Percentiles rank a stretch among this genome's conserved stretches.
phyloP scores from a whole-genome alignment of 2,797 vertebrate species.

The Sus cebifrons region DNA sequence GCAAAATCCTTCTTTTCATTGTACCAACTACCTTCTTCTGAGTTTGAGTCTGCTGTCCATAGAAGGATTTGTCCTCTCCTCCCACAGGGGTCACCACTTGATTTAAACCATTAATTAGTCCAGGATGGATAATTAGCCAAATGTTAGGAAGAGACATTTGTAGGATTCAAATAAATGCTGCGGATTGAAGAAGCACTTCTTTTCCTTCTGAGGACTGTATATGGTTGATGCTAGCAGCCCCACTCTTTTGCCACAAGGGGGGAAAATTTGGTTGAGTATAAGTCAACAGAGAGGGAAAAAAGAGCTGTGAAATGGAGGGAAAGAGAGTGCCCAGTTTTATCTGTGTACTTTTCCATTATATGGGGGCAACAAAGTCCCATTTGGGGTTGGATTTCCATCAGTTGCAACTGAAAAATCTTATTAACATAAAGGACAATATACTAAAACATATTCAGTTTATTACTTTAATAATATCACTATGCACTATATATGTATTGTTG shows the following conservation, averaged over 20 bases:
- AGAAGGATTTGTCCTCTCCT: background rate
- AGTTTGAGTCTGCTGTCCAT: background rate
- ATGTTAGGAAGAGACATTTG: background rate
- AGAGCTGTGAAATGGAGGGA: too few species aligned
- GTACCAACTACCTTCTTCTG: background rate
- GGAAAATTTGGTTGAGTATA: too few species aligned
- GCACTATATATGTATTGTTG: too few species aligned
- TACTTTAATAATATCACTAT: background rate
- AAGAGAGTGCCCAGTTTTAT: too few species aligned
- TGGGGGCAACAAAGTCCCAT: too few species aligned
- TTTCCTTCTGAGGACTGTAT: background rate
- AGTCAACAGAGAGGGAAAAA: too few species aligned
- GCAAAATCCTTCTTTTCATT: background rate
- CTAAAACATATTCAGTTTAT: background rate
- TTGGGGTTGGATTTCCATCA: background rate
- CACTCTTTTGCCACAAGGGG: too few species aligned
- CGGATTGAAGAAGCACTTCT: background rate
- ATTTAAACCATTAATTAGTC: background rate
- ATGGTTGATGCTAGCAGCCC: background rate
- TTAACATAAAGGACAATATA: background rate
- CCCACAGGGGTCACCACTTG: rapidly evolving
- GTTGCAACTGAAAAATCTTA: background rate
- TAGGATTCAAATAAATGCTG: background rate
- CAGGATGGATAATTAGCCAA: background rate
- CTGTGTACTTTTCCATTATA: too few species aligned